These are phyloP conservation scores for Nothura maculosa DNA, from an alignment of 2,797 vertebrate species.

Conservation along the genomic window DNA sequence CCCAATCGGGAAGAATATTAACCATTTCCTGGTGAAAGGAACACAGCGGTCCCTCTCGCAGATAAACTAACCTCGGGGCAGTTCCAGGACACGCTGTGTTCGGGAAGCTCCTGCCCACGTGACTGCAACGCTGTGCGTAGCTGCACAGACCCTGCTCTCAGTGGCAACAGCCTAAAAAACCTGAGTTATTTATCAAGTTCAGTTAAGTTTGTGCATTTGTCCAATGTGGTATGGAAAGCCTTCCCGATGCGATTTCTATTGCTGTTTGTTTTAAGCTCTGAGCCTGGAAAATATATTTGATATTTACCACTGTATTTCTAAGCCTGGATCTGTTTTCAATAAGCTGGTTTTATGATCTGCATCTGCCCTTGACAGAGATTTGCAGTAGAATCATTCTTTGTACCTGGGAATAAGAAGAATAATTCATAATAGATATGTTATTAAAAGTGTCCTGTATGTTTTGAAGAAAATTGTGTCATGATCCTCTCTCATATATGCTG, in stretches of 20 bases:
- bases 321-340: neutral
- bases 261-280: neutral
- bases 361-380: neutral
- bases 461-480: neutral
- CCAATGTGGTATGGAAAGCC: neutral
- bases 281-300: neutral
- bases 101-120: constrained; percentile 3
- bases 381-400: neutral
- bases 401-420: constrained; percentile 11
- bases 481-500: neutral
- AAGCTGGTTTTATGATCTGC: neutral
- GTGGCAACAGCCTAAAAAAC: neutral
- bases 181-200: neutral
- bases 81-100: neutral
- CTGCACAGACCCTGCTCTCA: neutral
- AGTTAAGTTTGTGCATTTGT: neutral
- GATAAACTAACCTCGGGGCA: constrained; percentile 32
- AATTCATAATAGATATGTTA: neutral
- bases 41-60: constrained; percentile 4
- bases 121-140: neutral
- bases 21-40: constrained; percentile 81
- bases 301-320: neutral
- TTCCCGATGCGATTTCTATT: neutral
- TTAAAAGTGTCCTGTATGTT: neutral
- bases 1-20: constrained; percentile 79